Percentiles rank a stretch among this genome's conserved stretches.
phyloP scores from a whole-genome alignment of 2,797 vertebrate species.

The Ptychadena robeensis region DNA sequence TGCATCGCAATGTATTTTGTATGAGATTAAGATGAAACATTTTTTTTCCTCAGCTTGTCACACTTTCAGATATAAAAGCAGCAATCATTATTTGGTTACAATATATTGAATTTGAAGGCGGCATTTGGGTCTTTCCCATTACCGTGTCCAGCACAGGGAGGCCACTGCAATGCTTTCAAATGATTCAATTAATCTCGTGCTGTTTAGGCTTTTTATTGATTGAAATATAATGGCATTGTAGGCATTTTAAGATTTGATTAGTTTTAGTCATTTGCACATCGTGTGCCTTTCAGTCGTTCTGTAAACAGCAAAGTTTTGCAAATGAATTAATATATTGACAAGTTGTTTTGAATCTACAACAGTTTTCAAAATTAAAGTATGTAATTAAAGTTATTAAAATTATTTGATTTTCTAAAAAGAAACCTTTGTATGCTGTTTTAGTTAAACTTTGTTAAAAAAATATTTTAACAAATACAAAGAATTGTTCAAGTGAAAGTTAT shows the following conservation, averaged over 20 bases:
- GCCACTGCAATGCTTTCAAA: constrained; percentile 69
- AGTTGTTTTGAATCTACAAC: constrained; percentile 1
- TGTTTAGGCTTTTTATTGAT: constrained; percentile 77
- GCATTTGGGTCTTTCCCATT: constrained; percentile 9
- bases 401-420: not conserved
- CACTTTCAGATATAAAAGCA: constrained; percentile 12
- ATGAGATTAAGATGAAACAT: constrained; percentile 19
- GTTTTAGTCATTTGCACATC: constrained; percentile 47
- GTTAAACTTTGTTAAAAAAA: not conserved
- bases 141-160: constrained; percentile 21
- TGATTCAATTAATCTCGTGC: constrained; percentile 74
- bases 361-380: not conserved
- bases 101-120: not conserved
- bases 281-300: constrained; percentile 17
- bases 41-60: constrained; percentile 20
- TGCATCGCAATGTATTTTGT: not conserved
- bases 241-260: constrained; percentile 63
- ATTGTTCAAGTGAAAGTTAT: not conserved
- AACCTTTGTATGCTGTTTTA: not conserved
- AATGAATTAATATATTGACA: constrained; percentile 37
- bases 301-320: constrained; percentile 29
- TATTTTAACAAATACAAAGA: not conserved
- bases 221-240: constrained; percentile 72
- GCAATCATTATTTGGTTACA: not conserved
- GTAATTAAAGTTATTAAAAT: not conserved